phyloP scores from a whole-genome alignment of 2,888 invertebrate genomes.

The Parasteatoda lunata region DNA sequence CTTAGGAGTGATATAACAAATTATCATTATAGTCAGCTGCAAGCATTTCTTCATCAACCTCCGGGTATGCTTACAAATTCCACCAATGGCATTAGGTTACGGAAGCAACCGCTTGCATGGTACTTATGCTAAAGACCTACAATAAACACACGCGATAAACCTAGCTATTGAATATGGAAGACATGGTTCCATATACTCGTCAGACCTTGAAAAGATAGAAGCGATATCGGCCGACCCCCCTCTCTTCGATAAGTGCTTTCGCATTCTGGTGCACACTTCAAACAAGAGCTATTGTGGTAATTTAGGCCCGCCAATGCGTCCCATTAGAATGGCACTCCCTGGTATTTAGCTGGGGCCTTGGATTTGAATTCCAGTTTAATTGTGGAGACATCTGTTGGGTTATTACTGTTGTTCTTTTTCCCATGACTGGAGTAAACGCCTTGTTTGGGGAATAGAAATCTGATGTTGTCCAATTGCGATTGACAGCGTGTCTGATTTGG shows the following conservation, averaged over 20 bases:
- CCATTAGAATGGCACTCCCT: conserved; percentile 57
- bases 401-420: conserved; percentile 15
- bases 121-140: not conserved
- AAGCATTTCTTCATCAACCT: conserved; percentile 34
- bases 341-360: conserved; percentile 29
- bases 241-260: conserved; percentile 1
- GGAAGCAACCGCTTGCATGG: conserved; percentile 16
- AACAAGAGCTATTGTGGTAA: conserved; percentile 28
- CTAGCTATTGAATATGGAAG: conserved; percentile 30
- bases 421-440: conserved; percentile 14
- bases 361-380: conserved; percentile 31
- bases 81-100: conserved; percentile 49
- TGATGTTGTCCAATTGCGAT: conserved; percentile 38
- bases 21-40: conserved; percentile 32
- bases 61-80: conserved; percentile 43
- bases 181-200: conserved; percentile 13
- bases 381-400: conserved; percentile 9
- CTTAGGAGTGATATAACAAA: conserved; percentile 44
- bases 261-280: conserved; percentile 23
- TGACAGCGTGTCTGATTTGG: conserved; percentile 35
- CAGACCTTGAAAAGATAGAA: conserved; percentile 34
- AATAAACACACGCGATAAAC: conserved; percentile 1
- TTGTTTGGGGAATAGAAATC: not conserved
- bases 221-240: conserved; percentile 9
- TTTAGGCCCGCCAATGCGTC: conserved; percentile 17